These are phyloP conservation scores for Urosaurus nigricauda DNA, from an alignment of 2,797 vertebrate species.

Conservation along the genomic window DNA sequence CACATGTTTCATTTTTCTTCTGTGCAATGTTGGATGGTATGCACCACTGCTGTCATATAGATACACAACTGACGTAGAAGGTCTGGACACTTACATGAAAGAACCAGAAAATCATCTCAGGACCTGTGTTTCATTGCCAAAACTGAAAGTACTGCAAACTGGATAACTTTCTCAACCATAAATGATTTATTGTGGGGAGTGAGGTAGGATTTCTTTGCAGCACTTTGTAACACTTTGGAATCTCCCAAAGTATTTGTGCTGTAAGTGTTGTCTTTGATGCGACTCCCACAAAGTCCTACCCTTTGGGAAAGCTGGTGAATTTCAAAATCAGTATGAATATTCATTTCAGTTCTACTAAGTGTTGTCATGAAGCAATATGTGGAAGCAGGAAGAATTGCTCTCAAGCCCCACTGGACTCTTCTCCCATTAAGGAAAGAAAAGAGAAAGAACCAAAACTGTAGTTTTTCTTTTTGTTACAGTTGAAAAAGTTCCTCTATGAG, in stretches of 20 bases:
- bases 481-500: constrained; percentile 62
- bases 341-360: neutral
- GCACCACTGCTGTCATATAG: no score
- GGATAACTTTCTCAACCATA: no score
- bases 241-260: neutral
- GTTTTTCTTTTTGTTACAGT: constrained; percentile 57
- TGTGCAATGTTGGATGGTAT: no score
- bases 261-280: neutral
- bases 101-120: no score
- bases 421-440: neutral
- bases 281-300: neutral
- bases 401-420: neutral
- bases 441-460: neutral
- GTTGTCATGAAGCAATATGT: neutral
- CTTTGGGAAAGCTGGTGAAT: neutral
- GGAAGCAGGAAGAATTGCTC: neutral
- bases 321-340: constrained; percentile 5
- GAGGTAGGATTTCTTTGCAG: neutral
- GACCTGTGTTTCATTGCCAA: no score
- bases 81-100: no score
- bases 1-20: no score
- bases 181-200: no score
- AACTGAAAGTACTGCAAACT: no score
- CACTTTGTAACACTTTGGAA: neutral
- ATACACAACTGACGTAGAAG: no score